phyloP scores from a whole-genome alignment of 2,888 invertebrate genomes.

The Protophormia terraenovae region DNA sequence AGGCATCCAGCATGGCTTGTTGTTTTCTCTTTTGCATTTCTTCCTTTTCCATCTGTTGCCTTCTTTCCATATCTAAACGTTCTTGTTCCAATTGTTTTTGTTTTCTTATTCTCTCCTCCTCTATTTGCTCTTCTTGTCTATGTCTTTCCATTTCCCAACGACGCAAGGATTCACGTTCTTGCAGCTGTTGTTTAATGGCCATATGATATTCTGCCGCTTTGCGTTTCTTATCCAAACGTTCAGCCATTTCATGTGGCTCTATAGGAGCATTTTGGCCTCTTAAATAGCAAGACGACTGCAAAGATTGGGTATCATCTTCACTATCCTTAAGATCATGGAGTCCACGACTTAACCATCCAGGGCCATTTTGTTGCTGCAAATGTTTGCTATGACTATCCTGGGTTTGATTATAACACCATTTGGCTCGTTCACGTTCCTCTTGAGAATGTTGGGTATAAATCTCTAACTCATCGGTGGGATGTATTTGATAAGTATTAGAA shows the following conservation, averaged over 20 bases:
- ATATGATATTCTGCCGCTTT: conserved; percentile 93
- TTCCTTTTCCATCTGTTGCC: conserved; percentile 86
- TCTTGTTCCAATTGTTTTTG: conserved; percentile 88
- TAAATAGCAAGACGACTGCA: conserved; percentile 85
- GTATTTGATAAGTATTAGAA: conserved; percentile 79
- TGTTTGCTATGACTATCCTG: conserved; percentile 52
- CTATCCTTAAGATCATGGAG: conserved; percentile 82
- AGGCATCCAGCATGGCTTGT: conserved; percentile 88
- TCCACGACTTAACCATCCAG: conserved; percentile 83
- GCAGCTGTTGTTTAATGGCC: conserved; percentile 91
- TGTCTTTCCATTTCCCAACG: conserved; percentile 89
- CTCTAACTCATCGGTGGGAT: conserved; percentile 75
- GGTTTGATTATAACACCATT: conserved; percentile 85
- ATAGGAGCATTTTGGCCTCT: conserved; percentile 93
- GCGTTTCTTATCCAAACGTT: conserved; percentile 90
- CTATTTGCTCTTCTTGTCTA: conserved; percentile 89
- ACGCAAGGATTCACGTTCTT: conserved; percentile 89
- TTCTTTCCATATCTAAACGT: conserved; percentile 88
- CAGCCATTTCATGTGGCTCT: conserved; percentile 90
- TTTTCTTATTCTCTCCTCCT: conserved; percentile 88
- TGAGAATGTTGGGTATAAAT: conserved; percentile 75
- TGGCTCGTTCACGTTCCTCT: conserved; percentile 86
- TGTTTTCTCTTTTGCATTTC: conserved; percentile 88
- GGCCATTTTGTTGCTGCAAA: conserved; percentile 74
- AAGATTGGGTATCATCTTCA: conserved; percentile 79